Evolutionary conservation across 2,113 vertebrate species (phyloP).

Genomic region (Chascanopsetta lugubris): DNA sequence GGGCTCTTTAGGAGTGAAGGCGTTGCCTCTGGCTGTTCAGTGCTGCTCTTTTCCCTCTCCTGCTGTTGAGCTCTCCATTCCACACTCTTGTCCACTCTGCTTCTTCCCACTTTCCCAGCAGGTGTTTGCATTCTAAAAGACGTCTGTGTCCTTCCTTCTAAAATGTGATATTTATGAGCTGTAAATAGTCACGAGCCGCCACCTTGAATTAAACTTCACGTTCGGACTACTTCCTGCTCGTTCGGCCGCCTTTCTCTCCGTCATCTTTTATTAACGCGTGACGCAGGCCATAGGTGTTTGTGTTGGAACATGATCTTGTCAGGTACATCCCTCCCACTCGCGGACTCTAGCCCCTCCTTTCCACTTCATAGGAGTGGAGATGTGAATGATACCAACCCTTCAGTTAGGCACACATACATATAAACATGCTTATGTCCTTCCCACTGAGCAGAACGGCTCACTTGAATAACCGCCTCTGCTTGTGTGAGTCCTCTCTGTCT

Average conservation of each 20-base stretch:
- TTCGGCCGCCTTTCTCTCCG: not conserved
- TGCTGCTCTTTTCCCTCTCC: constrained; percentile 45
- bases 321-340: constrained; percentile 11
- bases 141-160: constrained; percentile 39
- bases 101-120: constrained; percentile 14
- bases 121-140: constrained; percentile 53
- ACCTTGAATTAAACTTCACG: constrained; percentile 24
- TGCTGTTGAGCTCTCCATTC: constrained; percentile 45
- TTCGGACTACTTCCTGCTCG: not conserved
- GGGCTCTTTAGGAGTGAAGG: constrained; percentile 69
- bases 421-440: constrained; percentile 24
- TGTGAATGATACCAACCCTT: constrained; percentile 33
- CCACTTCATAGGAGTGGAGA: constrained; percentile 8
- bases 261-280: not conserved
- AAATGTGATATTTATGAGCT: constrained; percentile 21
- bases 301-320: not conserved
- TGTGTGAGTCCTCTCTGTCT: not conserved
- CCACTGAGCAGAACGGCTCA: constrained; percentile 21
- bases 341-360: constrained; percentile 8
- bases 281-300: not conserved
- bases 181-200: constrained; percentile 47
- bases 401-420: constrained; percentile 17
- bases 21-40: constrained; percentile 64
- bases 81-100: constrained; percentile 32
- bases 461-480: constrained; percentile 6